These are phyloP conservation scores for Gallinago paraguaiae DNA, from an alignment of 2,113 vertebrate species.

Conservation along the genomic window DNA sequence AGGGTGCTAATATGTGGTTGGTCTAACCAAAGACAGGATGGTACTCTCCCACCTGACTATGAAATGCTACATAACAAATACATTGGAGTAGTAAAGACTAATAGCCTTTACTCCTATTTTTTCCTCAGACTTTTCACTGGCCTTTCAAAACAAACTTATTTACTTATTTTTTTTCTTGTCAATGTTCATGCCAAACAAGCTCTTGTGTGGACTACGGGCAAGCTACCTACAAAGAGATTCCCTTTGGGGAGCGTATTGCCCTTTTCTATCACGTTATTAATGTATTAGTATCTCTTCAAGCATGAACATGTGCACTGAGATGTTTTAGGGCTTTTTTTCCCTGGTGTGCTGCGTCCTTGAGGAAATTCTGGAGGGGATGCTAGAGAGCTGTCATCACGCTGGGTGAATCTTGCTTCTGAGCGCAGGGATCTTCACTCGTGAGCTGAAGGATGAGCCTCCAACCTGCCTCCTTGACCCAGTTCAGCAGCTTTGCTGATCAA, in stretches of 20 bases:
- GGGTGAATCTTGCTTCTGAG: neutral
- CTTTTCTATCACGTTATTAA: neutral
- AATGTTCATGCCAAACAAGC: neutral
- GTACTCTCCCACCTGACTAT: neutral
- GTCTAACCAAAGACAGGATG: neutral
- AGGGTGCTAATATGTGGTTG: neutral
- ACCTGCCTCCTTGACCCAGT: neutral
- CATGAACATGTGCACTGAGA: neutral
- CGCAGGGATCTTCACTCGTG: fast-evolving
- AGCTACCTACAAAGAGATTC: neutral
- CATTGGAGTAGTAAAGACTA: neutral
- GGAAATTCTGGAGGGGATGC: neutral
- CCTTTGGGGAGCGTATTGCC: neutral
- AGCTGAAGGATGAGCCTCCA: neutral
- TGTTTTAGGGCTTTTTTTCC: neutral
- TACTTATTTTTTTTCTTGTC: neutral
- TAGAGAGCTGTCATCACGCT: neutral
- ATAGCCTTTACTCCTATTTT: neutral
- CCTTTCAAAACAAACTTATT: neutral
- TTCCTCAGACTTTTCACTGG: neutral
- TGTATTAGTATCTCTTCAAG: neutral
- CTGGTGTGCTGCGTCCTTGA: neutral
- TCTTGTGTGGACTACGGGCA: neutral
- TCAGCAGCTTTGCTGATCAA: neutral
- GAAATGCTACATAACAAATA: neutral